phyloP scores from a whole-genome alignment of 2,888 invertebrate species.

The Hyposoter dolosus region DNA sequence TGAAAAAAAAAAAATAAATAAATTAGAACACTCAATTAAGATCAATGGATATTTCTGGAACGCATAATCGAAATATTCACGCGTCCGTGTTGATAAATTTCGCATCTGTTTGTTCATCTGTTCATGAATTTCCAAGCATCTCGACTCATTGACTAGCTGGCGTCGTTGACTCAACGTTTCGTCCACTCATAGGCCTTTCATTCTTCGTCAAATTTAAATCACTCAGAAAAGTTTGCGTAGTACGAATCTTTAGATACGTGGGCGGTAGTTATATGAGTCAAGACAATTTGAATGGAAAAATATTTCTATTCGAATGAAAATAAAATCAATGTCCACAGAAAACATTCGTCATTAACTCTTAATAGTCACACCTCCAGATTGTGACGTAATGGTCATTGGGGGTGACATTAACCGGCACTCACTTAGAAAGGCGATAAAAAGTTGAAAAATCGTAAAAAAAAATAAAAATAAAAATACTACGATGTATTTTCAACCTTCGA shows the following conservation, averaged over 20 bases:
- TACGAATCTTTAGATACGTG: neutral
- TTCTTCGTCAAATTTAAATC: slow-evolving; percentile 28
- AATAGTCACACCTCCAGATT: too few species aligned
- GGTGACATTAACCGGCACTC: too few species aligned
- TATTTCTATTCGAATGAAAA: too few species aligned
- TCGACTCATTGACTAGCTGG: slow-evolving; percentile 51
- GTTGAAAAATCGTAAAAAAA: neutral
- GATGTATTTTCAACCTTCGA: too few species aligned
- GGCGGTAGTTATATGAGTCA: neutral
- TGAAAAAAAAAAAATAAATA: neutral
- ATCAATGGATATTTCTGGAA: slow-evolving; percentile 1
- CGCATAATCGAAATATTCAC: slow-evolving; percentile 1
- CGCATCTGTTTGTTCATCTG: neutral
- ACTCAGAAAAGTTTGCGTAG: slow-evolving; percentile 3
- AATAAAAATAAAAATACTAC: too few species aligned
- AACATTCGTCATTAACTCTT: too few species aligned
- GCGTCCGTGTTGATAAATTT: neutral
- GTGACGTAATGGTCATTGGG: too few species aligned
- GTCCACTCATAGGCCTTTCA: slow-evolving; percentile 46
- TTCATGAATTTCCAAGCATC: neutral
- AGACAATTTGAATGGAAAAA: too few species aligned
- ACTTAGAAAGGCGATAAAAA: too few species aligned
- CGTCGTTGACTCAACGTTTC: slow-evolving; percentile 56
- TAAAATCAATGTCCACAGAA: too few species aligned
- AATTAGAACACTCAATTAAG: neutral